These are phyloP conservation scores for Hylaeus volcanicus DNA, from an alignment of 1,140 invertebrate species.

Conservation along the genomic window DNA sequence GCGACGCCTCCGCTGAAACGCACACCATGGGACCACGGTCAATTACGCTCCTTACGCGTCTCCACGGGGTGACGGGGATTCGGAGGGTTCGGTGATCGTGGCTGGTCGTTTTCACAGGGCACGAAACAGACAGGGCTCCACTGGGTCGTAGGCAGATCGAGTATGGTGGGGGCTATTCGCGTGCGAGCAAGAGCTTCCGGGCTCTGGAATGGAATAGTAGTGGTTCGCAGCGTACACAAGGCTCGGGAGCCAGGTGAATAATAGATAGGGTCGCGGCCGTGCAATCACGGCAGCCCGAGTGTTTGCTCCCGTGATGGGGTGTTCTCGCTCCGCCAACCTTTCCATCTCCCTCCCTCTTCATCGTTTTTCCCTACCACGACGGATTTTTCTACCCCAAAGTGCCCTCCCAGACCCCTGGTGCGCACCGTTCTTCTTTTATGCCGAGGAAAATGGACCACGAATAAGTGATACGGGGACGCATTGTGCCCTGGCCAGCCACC, in stretches of 20 bases:
- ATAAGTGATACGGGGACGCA: conserved; percentile 75
- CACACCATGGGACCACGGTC: conserved; percentile 40
- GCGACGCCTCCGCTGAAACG: conserved; percentile 75
- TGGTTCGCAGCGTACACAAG: conserved; percentile 50
- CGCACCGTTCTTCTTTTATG: conserved; percentile 63
- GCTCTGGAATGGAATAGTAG: conserved; percentile 47
- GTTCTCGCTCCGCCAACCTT: conserved; percentile 55
- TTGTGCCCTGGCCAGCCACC: conserved; percentile 49
- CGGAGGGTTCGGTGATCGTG: conserved; percentile 9
- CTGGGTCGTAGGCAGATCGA: conserved; percentile 1
- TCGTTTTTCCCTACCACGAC: not conserved
- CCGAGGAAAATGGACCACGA: conserved; percentile 74
- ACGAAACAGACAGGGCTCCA: not conserved
- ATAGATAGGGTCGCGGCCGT: conserved; percentile 77
- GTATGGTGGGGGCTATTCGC: conserved; percentile 5
- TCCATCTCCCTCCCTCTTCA: conserved; percentile 33
- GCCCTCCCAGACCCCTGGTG: conserved; percentile 27
- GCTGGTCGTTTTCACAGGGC: not conserved
- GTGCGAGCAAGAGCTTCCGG: conserved; percentile 29
- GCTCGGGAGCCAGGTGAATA: conserved; percentile 73
- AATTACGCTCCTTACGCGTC: conserved; percentile 34
- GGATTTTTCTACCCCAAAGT: conserved; percentile 10
- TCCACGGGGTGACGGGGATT: not conserved
- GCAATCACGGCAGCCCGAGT: conserved; percentile 77
- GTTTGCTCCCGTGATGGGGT: conserved; percentile 79